Base-by-base conservation (phyloP, 2,797 vertebrate species). In the Myotis daubentonii region DNA sequence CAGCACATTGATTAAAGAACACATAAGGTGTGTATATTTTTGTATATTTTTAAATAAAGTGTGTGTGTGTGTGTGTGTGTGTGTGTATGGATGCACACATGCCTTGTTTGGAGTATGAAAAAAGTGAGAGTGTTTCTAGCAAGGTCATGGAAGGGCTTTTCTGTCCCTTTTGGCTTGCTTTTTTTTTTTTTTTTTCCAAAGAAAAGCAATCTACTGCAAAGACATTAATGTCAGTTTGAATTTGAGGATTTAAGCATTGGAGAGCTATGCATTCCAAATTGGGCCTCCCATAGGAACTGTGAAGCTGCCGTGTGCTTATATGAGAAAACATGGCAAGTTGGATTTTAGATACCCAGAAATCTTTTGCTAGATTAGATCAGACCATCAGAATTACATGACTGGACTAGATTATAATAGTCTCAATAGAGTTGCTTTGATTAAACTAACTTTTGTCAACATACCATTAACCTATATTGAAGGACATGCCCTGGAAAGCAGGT, bases 211-310 rank as follows among this genome's bases (percentile, higher is more conserved):
- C 36, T 87, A 51, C 13, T 78, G 5, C 36, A 88, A 62, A 38
- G n/a, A 57, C 8, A 44, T 96, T 91, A 62, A 62, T 82, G 57
- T 84, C 72, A 68, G n/a, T 74, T 94, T 95, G 71, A 81, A 84
- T 92, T 93, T 95, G 28, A 90, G 81, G 80, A 93, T 71, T 90
- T 79, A 88, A 83, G 41, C 20, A 49, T 79, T 23, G 30, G 76
- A 86, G 74, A 96, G 49, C 49, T 89, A 0, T 62, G 5, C 60
- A 12, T 87, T 93, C 44, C 47, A 91, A 82, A 85, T 80, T 86
- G 79, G 47, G 8, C 2, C 36, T 89, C 72, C 22, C 53, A 44
- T 13, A 60, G 62, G 57, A 91, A 76, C 83, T 81, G 8, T 12
- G 5, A 87, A 23, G 65, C 65, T 94, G 60, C 33, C 49, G 15